These are phyloP conservation scores for Xenentodon cancila DNA, from an alignment of 2,797 vertebrate genomes.

Conservation along the genomic window DNA sequence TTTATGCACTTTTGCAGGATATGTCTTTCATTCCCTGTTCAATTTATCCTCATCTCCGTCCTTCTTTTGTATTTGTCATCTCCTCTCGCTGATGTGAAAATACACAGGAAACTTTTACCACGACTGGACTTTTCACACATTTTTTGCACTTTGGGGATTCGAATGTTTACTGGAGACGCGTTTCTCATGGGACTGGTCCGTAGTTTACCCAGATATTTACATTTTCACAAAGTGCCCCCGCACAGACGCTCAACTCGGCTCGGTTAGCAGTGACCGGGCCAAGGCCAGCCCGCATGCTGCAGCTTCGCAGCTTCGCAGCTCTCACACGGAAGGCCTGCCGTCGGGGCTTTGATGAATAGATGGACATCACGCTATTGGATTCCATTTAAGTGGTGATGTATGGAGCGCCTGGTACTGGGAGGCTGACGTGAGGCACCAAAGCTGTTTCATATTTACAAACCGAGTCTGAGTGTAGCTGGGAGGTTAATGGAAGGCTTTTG, in stretches of 20 bases:
- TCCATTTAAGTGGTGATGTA: slow-evolving; percentile 57
- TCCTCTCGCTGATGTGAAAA: slow-evolving; percentile 65
- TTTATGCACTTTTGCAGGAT: slow-evolving; percentile 67
- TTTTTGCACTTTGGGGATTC: slow-evolving; percentile 55
- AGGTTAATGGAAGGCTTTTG: slow-evolving; percentile 42
- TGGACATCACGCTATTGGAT: slow-evolving; percentile 48
- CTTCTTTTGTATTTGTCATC: slow-evolving; percentile 71
- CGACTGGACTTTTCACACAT: slow-evolving; percentile 65
- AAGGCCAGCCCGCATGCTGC: slow-evolving; percentile 53
- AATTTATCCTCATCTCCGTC: slow-evolving; percentile 69
- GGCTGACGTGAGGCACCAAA: slow-evolving; percentile 53
- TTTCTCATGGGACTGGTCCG: slow-evolving; percentile 26
- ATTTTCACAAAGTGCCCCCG: slow-evolving; percentile 50
- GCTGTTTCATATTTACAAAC: slow-evolving; percentile 72
- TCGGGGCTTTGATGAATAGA: slow-evolving; percentile 63
- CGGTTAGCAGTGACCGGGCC: slow-evolving; percentile 43
- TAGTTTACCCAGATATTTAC: slow-evolving; percentile 35
- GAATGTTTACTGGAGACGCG: slow-evolving; percentile 27
- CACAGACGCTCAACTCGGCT: slow-evolving; percentile 46
- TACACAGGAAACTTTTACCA: slow-evolving; percentile 70
- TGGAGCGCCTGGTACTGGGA: slow-evolving; percentile 55
- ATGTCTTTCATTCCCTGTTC: slow-evolving; percentile 73
- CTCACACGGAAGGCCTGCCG: slow-evolving; percentile 56
- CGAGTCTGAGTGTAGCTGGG: slow-evolving; percentile 45
- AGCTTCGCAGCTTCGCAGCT: slow-evolving; percentile 47